A percentile compares a stretch with the other conserved stretches of the same genome.
These are phyloP conservation scores for Rhinogobius similis DNA, from an alignment of 2,113 vertebrate species.

Conservation along the genomic window DNA sequence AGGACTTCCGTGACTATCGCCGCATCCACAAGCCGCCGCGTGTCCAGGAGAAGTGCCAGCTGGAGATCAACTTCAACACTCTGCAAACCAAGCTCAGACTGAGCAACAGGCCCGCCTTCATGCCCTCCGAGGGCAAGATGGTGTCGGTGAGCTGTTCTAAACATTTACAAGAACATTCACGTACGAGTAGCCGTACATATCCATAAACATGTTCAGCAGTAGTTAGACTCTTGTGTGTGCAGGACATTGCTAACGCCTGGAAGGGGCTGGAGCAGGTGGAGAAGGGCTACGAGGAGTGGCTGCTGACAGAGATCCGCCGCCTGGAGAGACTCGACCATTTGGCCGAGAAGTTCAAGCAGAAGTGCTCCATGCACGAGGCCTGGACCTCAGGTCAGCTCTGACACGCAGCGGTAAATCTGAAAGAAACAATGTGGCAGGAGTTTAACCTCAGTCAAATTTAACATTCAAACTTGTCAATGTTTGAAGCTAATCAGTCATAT, in stretches of 20 bases:
- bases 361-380: constrained; percentile 85
- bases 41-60: constrained; percentile 92
- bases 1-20: constrained; percentile 91
- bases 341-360: constrained; percentile 94
- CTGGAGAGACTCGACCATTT: constrained; percentile 90
- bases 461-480: not conserved
- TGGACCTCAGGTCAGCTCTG: constrained; percentile 83
- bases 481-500: too few relatives aligned
- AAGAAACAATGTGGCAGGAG: not conserved
- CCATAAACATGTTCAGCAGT: not conserved
- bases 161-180: not conserved
- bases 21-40: constrained; percentile 90
- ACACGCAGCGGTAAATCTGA: not conserved
- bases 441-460: not conserved
- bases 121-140: constrained; percentile 95
- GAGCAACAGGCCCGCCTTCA: constrained; percentile 92
- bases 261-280: constrained; percentile 89
- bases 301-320: constrained; percentile 89
- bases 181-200: not conserved
- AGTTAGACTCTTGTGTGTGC: constrained; percentile 5
- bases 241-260: constrained; percentile 93
- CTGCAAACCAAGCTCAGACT: constrained; percentile 92
- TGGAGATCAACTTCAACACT: constrained; percentile 96
- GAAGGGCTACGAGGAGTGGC: constrained; percentile 93
- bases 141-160: constrained; percentile 84